Base-by-base conservation (phyloP, 92 coral and sea anemone species). In the Epizoanthus rinbou region DNA sequence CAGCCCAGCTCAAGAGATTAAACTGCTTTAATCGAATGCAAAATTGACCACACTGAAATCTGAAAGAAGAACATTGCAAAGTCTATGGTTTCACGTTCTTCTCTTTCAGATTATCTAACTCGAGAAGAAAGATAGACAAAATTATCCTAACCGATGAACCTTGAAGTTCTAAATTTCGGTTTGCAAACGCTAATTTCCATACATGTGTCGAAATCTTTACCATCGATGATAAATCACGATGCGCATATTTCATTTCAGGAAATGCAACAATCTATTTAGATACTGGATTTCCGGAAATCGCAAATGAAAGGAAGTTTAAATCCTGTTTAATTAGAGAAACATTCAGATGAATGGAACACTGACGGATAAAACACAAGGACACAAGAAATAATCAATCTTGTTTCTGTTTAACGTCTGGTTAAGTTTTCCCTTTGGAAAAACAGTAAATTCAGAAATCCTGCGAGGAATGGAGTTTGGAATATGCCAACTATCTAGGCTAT, bases 201-300 rank as follows among this genome's bases (percentile, higher is more conserved):
- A 62, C 82, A 78, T 78, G 69, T 60, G 70, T 37, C 45, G 72
- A 62, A 78, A 59, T 63, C 57, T 41, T 62, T 78, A 78, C 43
- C 45, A 39, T 19, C 50, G 43, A 78, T 60, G 18, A 24, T 57
- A 37, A 60, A 19, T 60, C 57, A 78, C 71, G 66, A 78, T 39
- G 58, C 53, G 11, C 69, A 78, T 78, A 80, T 73, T 72, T 74
- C 39, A 41, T 85, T 71, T 88, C 91, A 83, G 88, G 88, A 88
- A 85, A 88, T 73, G 58, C 39, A 75, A 69, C 82, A 79, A 84
- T 84, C 88, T 62, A 78, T 78, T 78, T 78, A 78, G 82, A 62
- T 78, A 78, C 82, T 78, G 71, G 81, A 50, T 71, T 88, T 84
- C 88, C 85, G 88, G 80, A 84, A 52, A 83, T 56, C 31, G 53